phyloP scores from a whole-genome alignment of 2,797 vertebrate genomes.

The Oryzias dopingdopingensis region DNA sequence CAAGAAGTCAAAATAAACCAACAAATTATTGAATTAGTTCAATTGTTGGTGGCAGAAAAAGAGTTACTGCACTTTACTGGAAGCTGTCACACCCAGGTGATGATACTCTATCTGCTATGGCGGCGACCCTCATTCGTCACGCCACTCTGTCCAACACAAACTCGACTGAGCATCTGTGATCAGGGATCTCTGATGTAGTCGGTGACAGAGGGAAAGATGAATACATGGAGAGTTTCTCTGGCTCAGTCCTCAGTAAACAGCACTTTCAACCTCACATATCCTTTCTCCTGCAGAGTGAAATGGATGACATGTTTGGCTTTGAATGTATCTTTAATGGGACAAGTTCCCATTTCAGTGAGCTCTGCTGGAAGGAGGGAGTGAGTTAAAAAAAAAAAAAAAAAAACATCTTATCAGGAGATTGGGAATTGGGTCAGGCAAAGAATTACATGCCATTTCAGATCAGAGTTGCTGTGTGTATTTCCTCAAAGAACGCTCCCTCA shows the following conservation, averaged over 20 bases:
- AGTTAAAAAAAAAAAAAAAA: slow-evolving; percentile 30
- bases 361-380: slow-evolving; percentile 46
- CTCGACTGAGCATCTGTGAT: slow-evolving; percentile 67
- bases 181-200: slow-evolving; percentile 60
- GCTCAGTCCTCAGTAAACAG: slow-evolving; percentile 33
- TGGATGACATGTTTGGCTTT: slow-evolving; percentile 67
- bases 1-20: slow-evolving; percentile 57
- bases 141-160: slow-evolving; percentile 55
- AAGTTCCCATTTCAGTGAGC: slow-evolving; percentile 62
- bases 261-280: slow-evolving; percentile 33
- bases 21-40: slow-evolving; percentile 59
- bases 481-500: slow-evolving; percentile 63
- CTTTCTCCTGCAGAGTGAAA: slow-evolving; percentile 53
- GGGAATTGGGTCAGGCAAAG: slow-evolving; percentile 74
- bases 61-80: slow-evolving; percentile 31
- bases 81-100: slow-evolving; percentile 62
- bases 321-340: slow-evolving; percentile 71
- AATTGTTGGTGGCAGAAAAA: slow-evolving; percentile 52
- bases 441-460: slow-evolving; percentile 76
- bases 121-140: slow-evolving; percentile 63
- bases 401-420: slow-evolving; percentile 70
- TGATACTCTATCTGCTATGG: slow-evolving; percentile 61
- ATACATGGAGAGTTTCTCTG: slow-evolving; percentile 24
- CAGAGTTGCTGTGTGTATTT: slow-evolving; percentile 70
- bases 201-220: slow-evolving; percentile 22